Percentiles rank a stretch among this genome's conserved stretches.
Conservation (phyloP, 1,140 invertebrate genomes). For the Zaprionus ghesquierei region DNA sequence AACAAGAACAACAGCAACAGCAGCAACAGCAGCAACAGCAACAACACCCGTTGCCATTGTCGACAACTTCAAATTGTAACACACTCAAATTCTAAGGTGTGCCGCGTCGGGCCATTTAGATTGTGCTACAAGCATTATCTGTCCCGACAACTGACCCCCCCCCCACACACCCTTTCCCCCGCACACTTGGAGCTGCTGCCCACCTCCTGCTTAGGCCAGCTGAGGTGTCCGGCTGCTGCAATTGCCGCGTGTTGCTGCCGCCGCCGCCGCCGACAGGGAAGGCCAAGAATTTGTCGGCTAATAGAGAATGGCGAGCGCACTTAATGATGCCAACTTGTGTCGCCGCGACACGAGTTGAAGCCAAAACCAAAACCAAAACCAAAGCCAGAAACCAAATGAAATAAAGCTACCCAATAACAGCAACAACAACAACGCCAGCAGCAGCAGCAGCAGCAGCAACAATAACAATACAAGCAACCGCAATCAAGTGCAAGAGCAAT, state of each 20-base stretch:
- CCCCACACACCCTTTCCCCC: not conserved
- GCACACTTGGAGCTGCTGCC: not conserved
- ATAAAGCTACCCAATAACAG: constrained; percentile 2
- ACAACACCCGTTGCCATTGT: constrained; percentile 65
- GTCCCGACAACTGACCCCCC: constrained; percentile 3
- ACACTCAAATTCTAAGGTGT: constrained; percentile 80
- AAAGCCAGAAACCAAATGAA: constrained; percentile 16
- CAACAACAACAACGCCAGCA: not conserved
- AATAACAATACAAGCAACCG: not conserved
- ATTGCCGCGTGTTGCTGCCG: constrained; percentile 43
- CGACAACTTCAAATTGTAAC: constrained; percentile 81
- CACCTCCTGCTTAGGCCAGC: constrained; percentile 5
- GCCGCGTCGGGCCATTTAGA: constrained; percentile 78
- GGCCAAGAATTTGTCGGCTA: constrained; percentile 81
- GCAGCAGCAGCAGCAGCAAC: not conserved
- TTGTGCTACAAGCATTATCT: constrained; percentile 78
- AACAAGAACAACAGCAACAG: constrained; percentile 21
- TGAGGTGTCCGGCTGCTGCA: constrained; percentile 26
- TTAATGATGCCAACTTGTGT: constrained; percentile 79
- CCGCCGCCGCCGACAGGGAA: constrained; percentile 66
- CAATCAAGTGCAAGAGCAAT: constrained; percentile 14
- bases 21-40: constrained; percentile 34
- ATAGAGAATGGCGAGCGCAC: constrained; percentile 79
- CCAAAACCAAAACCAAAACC: constrained; percentile 42
- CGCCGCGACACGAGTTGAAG: constrained; percentile 36